phyloP scores from a whole-genome alignment of 2,888 invertebrate species.

The Lycocerus yunnanus region DNA sequence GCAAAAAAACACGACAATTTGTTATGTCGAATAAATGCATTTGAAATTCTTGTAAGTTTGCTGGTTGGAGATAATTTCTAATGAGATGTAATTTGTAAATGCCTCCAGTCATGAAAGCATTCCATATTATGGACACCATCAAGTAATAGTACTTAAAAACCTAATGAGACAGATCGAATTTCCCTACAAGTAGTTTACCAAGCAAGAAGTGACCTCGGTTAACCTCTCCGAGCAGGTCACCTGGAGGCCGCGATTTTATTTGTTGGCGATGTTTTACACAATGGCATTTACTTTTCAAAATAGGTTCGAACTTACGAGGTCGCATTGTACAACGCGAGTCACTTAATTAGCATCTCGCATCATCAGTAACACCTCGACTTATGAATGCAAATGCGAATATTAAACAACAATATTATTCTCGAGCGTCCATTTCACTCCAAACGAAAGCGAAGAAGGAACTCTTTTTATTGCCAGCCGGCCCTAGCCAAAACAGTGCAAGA shows the following conservation, averaged over 20 bases:
- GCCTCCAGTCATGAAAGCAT: not conserved
- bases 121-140: not conserved
- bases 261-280: not conserved
- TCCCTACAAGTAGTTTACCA: constrained; percentile 21
- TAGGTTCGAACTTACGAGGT: not conserved
- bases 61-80: not conserved
- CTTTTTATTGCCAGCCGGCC: not conserved
- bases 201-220: constrained; percentile 39
- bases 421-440: not conserved
- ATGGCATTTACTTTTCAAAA: not conserved
- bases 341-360: not conserved
- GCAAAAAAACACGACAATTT: not conserved
- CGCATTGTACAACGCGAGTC: not conserved
- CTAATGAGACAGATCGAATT: constrained; percentile 24
- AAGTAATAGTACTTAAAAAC: not conserved
- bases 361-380: not conserved
- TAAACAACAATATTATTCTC: not conserved
- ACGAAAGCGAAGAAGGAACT: not conserved
- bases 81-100: not conserved
- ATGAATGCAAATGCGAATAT: not conserved
- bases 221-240: constrained; percentile 37
- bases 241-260: constrained; percentile 28
- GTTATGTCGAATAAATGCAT: not conserved
- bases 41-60: not conserved
- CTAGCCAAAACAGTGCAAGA: not conserved